Conservation (phyloP, 1,140 invertebrate genomes). For the Pemphigus obesinymphae region DNA sequence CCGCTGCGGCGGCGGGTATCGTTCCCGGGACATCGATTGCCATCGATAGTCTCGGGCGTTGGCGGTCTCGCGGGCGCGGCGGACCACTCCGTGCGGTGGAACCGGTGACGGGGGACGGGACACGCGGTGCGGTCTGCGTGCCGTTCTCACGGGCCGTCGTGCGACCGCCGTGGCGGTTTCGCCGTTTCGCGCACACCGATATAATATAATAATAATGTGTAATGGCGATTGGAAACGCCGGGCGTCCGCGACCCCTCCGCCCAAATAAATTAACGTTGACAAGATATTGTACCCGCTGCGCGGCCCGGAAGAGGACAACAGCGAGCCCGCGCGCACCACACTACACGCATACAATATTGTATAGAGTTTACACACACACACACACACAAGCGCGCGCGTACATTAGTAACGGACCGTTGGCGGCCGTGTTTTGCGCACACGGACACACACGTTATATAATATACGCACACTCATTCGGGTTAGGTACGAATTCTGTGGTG, state of each 20-base stretch:
- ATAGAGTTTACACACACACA: no score
- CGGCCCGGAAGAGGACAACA: no score
- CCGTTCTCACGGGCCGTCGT: slow-evolving; percentile 17
- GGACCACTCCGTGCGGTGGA: background rate
- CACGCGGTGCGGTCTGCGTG: background rate
- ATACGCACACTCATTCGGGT: background rate
- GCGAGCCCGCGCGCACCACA: no score
- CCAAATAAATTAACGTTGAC: slow-evolving; percentile 36
- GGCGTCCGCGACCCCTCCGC: background rate
- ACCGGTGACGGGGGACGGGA: background rate
- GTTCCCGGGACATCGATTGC: background rate
- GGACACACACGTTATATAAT: background rate
- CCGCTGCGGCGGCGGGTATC: background rate
- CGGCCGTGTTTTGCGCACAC: background rate
- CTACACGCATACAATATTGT: no score
- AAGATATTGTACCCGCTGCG: background rate
- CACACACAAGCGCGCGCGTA: background rate
- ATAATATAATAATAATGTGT: background rate
- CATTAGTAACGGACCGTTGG: slow-evolving; percentile 33
- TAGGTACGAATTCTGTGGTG: background rate
- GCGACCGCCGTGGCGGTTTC: background rate
- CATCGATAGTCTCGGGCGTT: background rate
- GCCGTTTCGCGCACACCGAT: background rate
- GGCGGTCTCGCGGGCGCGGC: background rate
- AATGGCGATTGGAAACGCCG: background rate